Conservation (phyloP, 2,888 invertebrate genomes). For the Dolichopus griseipennis region DNA sequence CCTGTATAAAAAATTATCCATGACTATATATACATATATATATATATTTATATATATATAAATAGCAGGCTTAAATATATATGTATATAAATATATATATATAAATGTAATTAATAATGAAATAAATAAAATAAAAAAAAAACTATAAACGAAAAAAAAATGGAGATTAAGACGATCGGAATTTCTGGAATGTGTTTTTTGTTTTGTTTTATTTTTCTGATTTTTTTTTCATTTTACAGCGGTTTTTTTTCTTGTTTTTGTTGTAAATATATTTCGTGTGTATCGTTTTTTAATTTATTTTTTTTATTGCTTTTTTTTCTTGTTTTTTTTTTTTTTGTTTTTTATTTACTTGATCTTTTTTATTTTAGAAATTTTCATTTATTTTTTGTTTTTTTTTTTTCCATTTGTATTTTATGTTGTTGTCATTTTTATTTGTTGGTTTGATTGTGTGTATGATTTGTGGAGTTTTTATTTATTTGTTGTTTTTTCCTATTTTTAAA, state of each 20-base stretch:
- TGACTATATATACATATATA: no score
- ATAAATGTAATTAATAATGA: background rate
- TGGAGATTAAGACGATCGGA: constrained; percentile 4
- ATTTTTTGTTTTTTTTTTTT: background rate
- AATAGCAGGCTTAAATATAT: no score
- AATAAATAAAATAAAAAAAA: background rate
- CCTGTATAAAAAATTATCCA: no score
- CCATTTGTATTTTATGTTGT: no score
- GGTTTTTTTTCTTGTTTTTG: no score
- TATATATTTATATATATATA: no score
- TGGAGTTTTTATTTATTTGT: background rate
- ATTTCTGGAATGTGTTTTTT: background rate
- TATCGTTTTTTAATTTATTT: background rate
- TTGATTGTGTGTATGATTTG: no score
- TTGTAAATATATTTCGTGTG: no score
- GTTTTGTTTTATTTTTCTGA: background rate
- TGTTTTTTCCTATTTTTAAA: background rate
- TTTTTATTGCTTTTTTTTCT: background rate
- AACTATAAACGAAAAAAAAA: background rate
- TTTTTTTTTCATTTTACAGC: background rate
- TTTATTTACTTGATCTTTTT: background rate
- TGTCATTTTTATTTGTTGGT: background rate
- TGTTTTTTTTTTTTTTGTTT: background rate
- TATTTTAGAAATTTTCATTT: background rate
- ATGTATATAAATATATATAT: no score